phyloP scores from a whole-genome alignment of 2,113 vertebrate species.

The Lontra canadensis region DNA sequence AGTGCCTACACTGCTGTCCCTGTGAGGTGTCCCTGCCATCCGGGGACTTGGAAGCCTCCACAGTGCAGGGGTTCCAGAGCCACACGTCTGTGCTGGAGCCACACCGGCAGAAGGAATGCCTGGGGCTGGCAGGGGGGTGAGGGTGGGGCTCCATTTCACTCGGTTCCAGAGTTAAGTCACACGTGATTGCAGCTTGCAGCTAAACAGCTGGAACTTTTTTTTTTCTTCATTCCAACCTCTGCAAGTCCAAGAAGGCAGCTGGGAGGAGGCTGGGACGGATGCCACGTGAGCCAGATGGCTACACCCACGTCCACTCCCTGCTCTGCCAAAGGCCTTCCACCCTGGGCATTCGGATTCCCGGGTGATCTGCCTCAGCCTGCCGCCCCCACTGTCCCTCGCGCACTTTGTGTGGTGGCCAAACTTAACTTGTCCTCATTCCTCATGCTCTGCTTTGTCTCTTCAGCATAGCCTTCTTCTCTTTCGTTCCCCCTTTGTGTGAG shows the following conservation, averaged over 20 bases:
- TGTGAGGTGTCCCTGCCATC: background rate
- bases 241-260: background rate
- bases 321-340: background rate
- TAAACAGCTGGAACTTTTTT: background rate
- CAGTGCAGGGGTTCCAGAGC: background rate
- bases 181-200: background rate
- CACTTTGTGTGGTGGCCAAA: background rate
- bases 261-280: background rate
- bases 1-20: background rate
- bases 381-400: background rate
- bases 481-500: background rate
- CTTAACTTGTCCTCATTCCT: background rate
- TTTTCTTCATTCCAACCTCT: background rate
- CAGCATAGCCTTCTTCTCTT: background rate
- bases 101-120: background rate
- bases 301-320: background rate
- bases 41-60: background rate
- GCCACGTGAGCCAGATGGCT: background rate
- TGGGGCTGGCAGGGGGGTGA: rapidly evolving
- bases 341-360: background rate
- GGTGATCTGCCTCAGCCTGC: background rate
- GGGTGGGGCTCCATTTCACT: background rate
- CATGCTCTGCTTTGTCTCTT: background rate
- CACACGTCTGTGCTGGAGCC: background rate
- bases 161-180: background rate